Evolutionary conservation across 1,140 invertebrate genomes (phyloP).

Genomic region (Paralvinella palmiformis): DNA sequence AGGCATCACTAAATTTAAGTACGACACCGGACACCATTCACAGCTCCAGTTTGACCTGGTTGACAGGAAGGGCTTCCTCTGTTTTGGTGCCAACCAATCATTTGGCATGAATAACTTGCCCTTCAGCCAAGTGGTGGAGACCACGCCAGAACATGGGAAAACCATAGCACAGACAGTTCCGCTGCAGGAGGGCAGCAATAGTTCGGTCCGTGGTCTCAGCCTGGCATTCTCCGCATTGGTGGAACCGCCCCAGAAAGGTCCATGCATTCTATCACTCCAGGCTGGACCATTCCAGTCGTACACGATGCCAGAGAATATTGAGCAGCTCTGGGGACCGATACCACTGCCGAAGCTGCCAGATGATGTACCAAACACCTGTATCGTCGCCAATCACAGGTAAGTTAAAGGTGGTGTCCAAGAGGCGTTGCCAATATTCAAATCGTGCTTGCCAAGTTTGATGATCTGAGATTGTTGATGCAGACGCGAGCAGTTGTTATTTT

Average conservation of each 20-base stretch:
- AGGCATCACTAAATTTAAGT: conserved; percentile 12
- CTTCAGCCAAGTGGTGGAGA: conserved; percentile 17
- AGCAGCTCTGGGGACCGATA: conserved; percentile 43
- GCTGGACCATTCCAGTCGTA: conserved; percentile 27
- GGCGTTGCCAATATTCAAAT: no score
- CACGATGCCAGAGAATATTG: conserved; percentile 41
- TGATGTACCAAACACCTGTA: conserved; percentile 34
- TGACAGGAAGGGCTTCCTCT: conserved; percentile 18
- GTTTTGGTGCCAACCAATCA: conserved; percentile 10
- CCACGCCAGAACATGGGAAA: conserved; percentile 5
- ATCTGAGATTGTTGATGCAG: no score
- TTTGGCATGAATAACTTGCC: conserved; percentile 13
- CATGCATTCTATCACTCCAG: conserved; percentile 14
- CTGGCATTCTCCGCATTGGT: conserved; percentile 12
- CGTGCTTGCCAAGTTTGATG: no score
- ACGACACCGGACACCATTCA: conserved; percentile 14
- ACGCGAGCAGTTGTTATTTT: no score
- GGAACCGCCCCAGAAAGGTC: not conserved
- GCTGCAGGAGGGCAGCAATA: not conserved
- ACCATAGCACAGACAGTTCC: conserved; percentile 6
- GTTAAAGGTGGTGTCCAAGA: no score
- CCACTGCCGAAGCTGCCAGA: conserved; percentile 33
- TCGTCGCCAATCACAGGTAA: conserved; percentile 44
- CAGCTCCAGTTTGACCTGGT: conserved; percentile 15
- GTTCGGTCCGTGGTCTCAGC: not conserved